Percentiles rank a stretch among this genome's conserved stretches.
Evolutionary conservation across 2,113 vertebrate genomes (phyloP).

Genomic region (Ophthalmolycus amberensis): DNA sequence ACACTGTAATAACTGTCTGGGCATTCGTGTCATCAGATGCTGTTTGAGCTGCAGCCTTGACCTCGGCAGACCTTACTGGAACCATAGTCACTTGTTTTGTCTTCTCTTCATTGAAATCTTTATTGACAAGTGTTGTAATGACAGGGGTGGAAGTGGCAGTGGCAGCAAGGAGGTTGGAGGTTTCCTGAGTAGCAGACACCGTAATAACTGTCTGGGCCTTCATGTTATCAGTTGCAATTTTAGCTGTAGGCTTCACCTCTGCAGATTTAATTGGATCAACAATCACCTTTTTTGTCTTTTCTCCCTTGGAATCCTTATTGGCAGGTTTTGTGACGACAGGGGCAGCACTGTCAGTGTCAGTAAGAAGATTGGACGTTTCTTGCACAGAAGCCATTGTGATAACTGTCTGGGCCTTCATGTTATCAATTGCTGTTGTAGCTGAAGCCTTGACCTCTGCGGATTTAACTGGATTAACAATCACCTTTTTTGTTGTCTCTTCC

Average conservation of each 20-base stretch:
- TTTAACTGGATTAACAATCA: too few species aligned
- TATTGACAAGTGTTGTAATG: not conserved
- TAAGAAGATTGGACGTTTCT: not conserved
- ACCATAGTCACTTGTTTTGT: slow-evolving; percentile 12
- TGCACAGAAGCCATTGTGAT: not conserved
- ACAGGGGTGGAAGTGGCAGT: not conserved
- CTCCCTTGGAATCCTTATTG: slow-evolving; percentile 14
- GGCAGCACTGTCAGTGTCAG: not conserved
- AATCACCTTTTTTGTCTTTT: not conserved
- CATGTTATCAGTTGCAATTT: not conserved
- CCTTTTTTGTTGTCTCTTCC: too few species aligned
- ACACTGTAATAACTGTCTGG: not conserved
- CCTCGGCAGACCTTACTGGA: not conserved
- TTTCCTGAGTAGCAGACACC: slow-evolving; percentile 10
- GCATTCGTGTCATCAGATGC: not conserved
- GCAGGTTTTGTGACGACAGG: slow-evolving; percentile 1
- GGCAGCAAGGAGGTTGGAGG: not conserved
- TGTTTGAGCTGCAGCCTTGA: not conserved
- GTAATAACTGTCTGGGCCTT: not conserved
- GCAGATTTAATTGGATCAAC: not conserved
- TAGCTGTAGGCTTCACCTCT: not conserved
- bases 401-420: not conserved
- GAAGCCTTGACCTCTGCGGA: not conserved
- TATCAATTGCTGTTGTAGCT: not conserved
- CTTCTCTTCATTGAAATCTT: slow-evolving; percentile 21